These are phyloP conservation scores for Pyrochroa serraticornis DNA, from an alignment of 2,888 invertebrate genomes.

Conservation along the genomic window DNA sequence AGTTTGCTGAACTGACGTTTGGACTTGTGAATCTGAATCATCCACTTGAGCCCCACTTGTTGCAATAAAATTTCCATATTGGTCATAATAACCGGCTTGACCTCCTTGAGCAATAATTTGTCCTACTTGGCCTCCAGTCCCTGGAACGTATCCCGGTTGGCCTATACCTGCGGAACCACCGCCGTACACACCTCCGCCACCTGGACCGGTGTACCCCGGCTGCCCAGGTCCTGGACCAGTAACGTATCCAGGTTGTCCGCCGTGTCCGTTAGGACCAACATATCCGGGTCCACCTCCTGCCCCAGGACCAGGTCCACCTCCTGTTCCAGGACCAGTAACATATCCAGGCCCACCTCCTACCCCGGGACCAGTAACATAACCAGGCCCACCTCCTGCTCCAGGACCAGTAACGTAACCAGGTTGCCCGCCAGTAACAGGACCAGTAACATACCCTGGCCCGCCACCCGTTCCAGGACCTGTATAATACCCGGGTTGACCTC, in stretches of 20 bases:
- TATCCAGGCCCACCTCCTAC: slow-evolving; percentile 9
- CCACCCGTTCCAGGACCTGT: slow-evolving; percentile 20
- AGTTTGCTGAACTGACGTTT: slow-evolving; percentile 65
- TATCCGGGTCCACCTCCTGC: slow-evolving; percentile 14
- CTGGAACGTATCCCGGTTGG: slow-evolving; percentile 25
- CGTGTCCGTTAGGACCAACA: not conserved
- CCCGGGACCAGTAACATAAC: not conserved
- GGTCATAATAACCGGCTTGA: not conserved
- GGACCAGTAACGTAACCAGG: slow-evolving; percentile 3
- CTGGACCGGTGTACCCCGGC: not conserved
- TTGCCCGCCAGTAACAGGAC: slow-evolving; percentile 1
- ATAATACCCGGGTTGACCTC: slow-evolving; percentile 11
- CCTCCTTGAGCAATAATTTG: slow-evolving; percentile 17
- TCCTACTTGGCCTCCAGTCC: slow-evolving; percentile 1
- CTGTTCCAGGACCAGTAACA: not conserved
- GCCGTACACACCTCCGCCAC: not conserved
- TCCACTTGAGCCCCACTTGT: slow-evolving; percentile 51
- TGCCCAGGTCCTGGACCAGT: slow-evolving; percentile 1
- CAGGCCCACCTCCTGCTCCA: not conserved
- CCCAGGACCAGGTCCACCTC: slow-evolving; percentile 5
- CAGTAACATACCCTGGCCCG: not conserved
- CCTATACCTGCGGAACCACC: slow-evolving; percentile 2
- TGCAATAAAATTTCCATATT: slow-evolving; percentile 14
- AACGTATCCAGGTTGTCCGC: slow-evolving; percentile 8
- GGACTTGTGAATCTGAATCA: slow-evolving; percentile 76